Evolutionary conservation across 2,888 invertebrate species (phyloP), one percentile per base, ranked within the genome.

Genomic region (Campoletis raptor): DNA sequence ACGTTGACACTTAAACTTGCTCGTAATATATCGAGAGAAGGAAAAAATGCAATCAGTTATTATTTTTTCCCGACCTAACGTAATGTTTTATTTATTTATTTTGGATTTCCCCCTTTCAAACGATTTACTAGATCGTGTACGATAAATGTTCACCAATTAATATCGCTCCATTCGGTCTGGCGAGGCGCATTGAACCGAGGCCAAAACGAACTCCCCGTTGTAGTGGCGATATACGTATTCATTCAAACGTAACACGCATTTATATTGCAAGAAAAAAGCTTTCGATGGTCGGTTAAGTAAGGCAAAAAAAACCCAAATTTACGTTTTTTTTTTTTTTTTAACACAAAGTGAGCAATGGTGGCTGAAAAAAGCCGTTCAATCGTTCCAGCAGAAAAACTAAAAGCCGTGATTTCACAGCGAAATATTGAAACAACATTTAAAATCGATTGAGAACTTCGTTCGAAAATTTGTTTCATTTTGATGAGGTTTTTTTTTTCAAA

Each of bases 141-240:
- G 82, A 82, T 74, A 69, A 85, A 79, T 67, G 79, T 69, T 79
- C 57, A 21, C 69, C 85, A 79, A 82, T 82, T 85, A 85, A 85
- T 82, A 82, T 79, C 42, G 74, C 61, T 61, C 48, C 30, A 74
- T 82, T 78, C 67, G 61, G 37, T 82, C 67, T 61, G 57, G 61
- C 69, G 69, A 74, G 76, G 81, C 52, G 74, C 78, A 78, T 61
- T 81, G 85, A 78, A 81, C 72, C 74, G 77, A 74, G 37, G 78
- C 64, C 36, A 81, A 72, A 70, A 52, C 72, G 66, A 21, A 54
- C 10, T 61, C n/a, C 66, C 12, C 21, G 52, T 30, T 66, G 18
- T 61, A 66, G 30, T 66, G 24, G 24, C 61, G 48, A 48, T 70
- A 42, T 80, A 37, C 48, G 18, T 72, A 61, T 72, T 64, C 45